Evolutionary conservation across 2,113 vertebrate species (phyloP).

Genomic region (Ailurus styani): DNA sequence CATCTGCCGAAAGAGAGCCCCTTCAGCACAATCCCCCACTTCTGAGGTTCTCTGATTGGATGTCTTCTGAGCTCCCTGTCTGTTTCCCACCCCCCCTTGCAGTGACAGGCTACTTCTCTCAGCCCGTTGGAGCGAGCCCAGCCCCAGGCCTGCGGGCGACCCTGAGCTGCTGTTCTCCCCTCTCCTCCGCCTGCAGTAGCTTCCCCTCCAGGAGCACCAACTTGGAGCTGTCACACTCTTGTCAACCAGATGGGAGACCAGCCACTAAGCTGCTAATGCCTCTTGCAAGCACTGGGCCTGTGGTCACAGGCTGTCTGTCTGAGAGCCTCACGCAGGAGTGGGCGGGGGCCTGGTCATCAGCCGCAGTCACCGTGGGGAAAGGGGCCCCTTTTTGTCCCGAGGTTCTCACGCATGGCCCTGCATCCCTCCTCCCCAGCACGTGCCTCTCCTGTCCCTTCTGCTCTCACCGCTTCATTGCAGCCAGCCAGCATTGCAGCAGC

Average conservation of each 20-base stretch:
- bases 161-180: not conserved
- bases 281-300: not conserved
- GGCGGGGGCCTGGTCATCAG: not conserved
- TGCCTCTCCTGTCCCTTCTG: conserved; percentile 65
- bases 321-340: not conserved
- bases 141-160: not conserved
- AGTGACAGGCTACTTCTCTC: not conserved
- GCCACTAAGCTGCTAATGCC: not conserved
- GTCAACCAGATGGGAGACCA: conserved; percentile 61
- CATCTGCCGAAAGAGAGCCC: not conserved
- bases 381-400: conserved; percentile 66
- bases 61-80: not conserved
- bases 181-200: not conserved
- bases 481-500: not conserved
- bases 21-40: not conserved
- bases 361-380: conserved; percentile 24
- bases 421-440: conserved; percentile 32
- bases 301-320: not conserved
- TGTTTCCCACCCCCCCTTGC: not conserved
- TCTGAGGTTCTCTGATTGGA: not conserved
- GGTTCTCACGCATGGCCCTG: not conserved
- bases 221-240: not conserved
- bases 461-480: conserved; percentile 64
- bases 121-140: not conserved
- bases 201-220: not conserved